phyloP scores from a whole-genome alignment of 2,888 invertebrate species.

The Axea sp. region DNA sequence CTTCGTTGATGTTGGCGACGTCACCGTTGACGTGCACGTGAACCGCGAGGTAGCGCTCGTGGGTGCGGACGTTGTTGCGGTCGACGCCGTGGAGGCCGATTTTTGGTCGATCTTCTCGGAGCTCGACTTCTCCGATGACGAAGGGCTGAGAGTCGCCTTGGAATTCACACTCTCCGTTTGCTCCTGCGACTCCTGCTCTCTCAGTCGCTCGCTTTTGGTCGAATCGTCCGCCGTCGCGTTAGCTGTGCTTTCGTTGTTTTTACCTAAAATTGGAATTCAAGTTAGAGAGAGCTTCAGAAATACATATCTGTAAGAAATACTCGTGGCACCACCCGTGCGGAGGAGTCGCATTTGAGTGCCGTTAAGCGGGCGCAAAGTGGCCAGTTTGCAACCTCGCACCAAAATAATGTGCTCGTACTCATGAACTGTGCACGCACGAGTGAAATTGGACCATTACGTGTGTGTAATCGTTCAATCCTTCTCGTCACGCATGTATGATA shows the following conservation, averaged over 20 bases:
- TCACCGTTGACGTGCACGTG: constrained; percentile 72
- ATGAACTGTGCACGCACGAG: no score
- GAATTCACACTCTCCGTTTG: constrained; percentile 69
- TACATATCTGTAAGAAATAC: no score
- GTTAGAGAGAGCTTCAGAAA: no score
- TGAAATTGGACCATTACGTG: no score
- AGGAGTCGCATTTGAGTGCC: no score
- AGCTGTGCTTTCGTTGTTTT: constrained; percentile 66
- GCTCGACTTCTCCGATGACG: constrained; percentile 75
- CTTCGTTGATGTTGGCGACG: constrained; percentile 75
- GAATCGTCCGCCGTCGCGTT: constrained; percentile 17
- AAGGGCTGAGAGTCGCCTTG: constrained; percentile 72
- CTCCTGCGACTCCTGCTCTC: constrained; percentile 65
- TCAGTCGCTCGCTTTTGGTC: constrained; percentile 60
- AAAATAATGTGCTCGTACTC: no score
- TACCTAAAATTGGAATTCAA: constrained; percentile 64
- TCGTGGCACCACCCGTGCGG: no score
- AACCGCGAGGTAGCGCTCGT: constrained; percentile 70
- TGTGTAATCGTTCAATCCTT: no score
- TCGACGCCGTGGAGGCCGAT: constrained; percentile 66
- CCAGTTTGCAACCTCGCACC: no score
- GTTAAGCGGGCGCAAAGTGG: no score
- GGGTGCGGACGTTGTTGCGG: constrained; percentile 68
- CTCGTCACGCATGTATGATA: no score
- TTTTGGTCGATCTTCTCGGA: constrained; percentile 75